Evolutionary conservation across 2,888 invertebrate genomes (phyloP).

Genomic region (Invenusta paracnida): DNA sequence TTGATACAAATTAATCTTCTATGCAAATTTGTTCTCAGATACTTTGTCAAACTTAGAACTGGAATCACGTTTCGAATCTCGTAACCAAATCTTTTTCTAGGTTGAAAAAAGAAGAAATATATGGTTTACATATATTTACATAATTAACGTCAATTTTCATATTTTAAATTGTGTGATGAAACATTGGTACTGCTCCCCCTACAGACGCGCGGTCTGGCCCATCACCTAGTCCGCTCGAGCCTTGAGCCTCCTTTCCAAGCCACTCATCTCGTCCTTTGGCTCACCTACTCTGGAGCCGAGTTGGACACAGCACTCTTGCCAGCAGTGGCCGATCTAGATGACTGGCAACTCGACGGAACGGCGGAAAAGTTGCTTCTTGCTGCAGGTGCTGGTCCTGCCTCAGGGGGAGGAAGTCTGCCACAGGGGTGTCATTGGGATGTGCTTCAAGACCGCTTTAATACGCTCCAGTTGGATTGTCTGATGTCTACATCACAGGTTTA

Average conservation of each 20-base stretch:
- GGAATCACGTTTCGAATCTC: too few relatives aligned
- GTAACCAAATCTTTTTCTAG: too few relatives aligned
- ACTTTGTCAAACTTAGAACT: too few relatives aligned
- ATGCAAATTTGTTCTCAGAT: too few relatives aligned
- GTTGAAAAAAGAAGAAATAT: too few relatives aligned
- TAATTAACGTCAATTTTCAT: too few relatives aligned
- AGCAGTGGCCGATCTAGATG: neutral
- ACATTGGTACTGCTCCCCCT: too few relatives aligned
- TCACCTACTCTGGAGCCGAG: slow-evolving; percentile 16
- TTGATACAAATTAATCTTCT: too few relatives aligned
- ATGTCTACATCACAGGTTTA: neutral
- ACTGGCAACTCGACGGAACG: slow-evolving; percentile 9
- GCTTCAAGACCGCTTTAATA: neutral
- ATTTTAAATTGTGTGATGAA: too few relatives aligned
- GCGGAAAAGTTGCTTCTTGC: slow-evolving; percentile 23
- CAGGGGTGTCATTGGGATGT: neutral
- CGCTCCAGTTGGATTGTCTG: neutral
- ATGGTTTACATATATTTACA: too few relatives aligned
- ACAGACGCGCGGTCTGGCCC: neutral
- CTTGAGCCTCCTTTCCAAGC: slow-evolving; percentile 28
- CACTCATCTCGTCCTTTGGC: slow-evolving; percentile 33
- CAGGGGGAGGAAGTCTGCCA: neutral
- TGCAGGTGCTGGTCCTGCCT: neutral
- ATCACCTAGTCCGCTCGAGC: slow-evolving; percentile 33
- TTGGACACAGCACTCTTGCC: neutral